Evolutionary conservation across 2,797 vertebrate genomes (phyloP), one percentile per base, ranked within the genome.

Genomic region (Hoplostethus atlanticus): DNA sequence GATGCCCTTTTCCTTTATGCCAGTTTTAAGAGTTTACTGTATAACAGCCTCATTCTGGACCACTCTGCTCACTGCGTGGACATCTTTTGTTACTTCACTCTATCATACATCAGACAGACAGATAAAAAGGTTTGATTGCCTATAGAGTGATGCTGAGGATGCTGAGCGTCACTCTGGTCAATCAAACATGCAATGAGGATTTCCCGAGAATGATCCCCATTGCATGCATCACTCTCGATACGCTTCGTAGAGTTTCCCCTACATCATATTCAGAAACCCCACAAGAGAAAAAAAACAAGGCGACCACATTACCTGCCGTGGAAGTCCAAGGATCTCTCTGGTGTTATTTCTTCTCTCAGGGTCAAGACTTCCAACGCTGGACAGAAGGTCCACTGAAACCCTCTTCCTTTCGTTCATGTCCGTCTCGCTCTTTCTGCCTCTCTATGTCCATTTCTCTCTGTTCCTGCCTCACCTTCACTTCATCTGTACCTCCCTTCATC

Each of bases 211-310:
- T 62, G 59, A 82, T 68, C 64, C 72, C 61, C 2, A 16, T 42
- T 76, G 63, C 58, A 83, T 86, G 83, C 84, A 68, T 91, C 84
- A 86, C 67, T 73, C 77, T 76, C 38, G 25, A 87, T 78, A 79
- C 85, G 82, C 77, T 52, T 68, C 55, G 63, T 77, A 80, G 88
- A 89, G 84, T 85, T 91, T 93, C 88, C 89, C 88, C 82, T 92
- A 91, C 91, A 90, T 91, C 79, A 84, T 87, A 84, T 87, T 87
- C 71, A 88, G 73, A 92, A 93, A 90, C 88, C 88, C 88, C 90
- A 92, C 80, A 76, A 86, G 84, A 83, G 87, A 87, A 91, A 92
- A 92, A 89, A 93, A 21, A 21, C 21, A 4, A 83, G 81, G 81
- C 77, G 83, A 92, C 90, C 89, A 85, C 88, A 92, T 90, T 78